phyloP scores from a whole-genome alignment of 1,140 invertebrate genomes.

The Ostrea denselamellosa region DNA sequence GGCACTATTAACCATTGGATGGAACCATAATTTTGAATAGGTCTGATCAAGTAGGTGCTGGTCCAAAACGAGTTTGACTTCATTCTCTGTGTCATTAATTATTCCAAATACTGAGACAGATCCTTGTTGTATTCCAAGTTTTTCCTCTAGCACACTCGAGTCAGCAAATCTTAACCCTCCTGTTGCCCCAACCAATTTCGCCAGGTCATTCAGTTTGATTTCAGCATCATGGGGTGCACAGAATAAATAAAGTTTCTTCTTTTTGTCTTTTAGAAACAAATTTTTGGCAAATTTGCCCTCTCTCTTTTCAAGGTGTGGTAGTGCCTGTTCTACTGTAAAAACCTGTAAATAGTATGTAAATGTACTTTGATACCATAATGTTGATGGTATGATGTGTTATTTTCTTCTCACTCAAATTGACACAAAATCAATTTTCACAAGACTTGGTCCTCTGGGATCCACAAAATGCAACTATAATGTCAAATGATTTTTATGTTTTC shows the following conservation, averaged over 20 bases:
- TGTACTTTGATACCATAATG: neutral
- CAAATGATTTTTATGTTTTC: too few relatives aligned
- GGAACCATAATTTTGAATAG: constrained; percentile 72
- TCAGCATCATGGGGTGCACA: constrained; percentile 76
- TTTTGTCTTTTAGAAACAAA: constrained; percentile 79
- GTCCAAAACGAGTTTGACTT: constrained; percentile 76
- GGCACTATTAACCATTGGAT: constrained; percentile 77
- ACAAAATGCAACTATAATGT: too few relatives aligned
- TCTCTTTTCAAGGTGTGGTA: constrained; percentile 71
- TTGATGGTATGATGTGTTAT: too few relatives aligned
- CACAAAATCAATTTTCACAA: too few relatives aligned
- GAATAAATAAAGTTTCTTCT: constrained; percentile 77
- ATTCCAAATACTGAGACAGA: constrained; percentile 77
- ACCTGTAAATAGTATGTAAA: constrained; percentile 61
- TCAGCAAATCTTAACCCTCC: constrained; percentile 77
- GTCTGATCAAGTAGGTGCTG: constrained; percentile 62
- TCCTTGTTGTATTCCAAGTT: constrained; percentile 76
- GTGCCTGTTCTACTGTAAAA: constrained; percentile 78
- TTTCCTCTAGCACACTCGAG: constrained; percentile 72
- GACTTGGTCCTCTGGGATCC: too few relatives aligned
- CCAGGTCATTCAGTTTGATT: constrained; percentile 75
- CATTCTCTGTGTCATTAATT: constrained; percentile 75
- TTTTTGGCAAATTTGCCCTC: constrained; percentile 78
- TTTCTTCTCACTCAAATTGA: too few relatives aligned
- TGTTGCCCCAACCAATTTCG: constrained; percentile 73